Percentiles rank a stretch among this genome's conserved stretches.
Evolutionary conservation across 1,140 invertebrate genomes (phyloP).

Genomic region (Trinorchestia longiramus): DNA sequence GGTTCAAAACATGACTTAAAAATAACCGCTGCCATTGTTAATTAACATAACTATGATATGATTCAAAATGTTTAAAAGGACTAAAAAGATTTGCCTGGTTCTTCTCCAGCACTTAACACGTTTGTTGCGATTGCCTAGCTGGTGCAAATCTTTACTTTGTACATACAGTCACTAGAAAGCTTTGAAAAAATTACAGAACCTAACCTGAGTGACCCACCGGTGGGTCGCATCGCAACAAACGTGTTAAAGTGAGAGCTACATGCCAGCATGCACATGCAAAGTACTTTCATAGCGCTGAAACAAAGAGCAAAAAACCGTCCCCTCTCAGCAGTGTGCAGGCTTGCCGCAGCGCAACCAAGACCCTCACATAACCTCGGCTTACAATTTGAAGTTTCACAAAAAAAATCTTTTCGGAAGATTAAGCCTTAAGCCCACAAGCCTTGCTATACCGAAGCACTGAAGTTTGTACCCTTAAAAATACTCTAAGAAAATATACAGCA

Average conservation of each 20-base stretch:
- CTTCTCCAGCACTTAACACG: too few species aligned
- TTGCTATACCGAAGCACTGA: not conserved
- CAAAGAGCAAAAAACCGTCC: not conserved
- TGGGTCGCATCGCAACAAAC: too few species aligned
- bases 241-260: not conserved
- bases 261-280: not conserved
- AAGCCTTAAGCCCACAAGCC: not conserved
- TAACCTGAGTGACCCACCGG: too few species aligned
- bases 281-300: not conserved
- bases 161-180: too few species aligned
- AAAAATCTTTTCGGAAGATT: not conserved
- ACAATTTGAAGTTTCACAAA: not conserved
- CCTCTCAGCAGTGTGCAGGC: not conserved
- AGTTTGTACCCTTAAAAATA: not conserved
- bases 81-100: not conserved
- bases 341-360: not conserved
- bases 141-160: too few species aligned
- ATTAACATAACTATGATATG: not conserved
- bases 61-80: not conserved
- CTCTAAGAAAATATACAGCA: not conserved
- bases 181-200: too few species aligned
- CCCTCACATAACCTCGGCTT: not conserved
- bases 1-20: not conserved
- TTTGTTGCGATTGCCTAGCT: too few species aligned
- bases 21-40: not conserved